phyloP scores from a whole-genome alignment of 1,140 invertebrate species.

The Drosophila ironensis region DNA sequence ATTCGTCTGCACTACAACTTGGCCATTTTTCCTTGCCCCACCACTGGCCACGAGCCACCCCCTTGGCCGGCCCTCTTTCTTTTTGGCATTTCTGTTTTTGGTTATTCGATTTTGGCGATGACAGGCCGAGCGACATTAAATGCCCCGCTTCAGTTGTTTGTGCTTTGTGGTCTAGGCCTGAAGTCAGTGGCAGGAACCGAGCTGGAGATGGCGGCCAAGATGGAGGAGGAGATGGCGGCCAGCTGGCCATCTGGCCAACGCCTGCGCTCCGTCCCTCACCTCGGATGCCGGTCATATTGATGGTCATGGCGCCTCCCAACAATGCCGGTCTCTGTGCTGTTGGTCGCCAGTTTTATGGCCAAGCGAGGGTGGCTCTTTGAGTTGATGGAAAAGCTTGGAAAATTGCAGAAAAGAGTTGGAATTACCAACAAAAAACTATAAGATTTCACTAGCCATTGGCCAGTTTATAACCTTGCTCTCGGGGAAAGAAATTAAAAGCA shows the following conservation, averaged over 20 bases:
- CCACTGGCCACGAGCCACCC: too few species aligned
- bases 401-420: too few species aligned
- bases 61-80: too few species aligned
- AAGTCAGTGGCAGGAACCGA: slow-evolving; percentile 5
- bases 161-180: slow-evolving; percentile 56
- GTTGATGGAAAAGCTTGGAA: background rate
- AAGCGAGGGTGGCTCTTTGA: slow-evolving; percentile 36
- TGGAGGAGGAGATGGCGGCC: slow-evolving; percentile 4
- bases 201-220: background rate
- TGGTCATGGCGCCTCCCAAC: slow-evolving; percentile 56
- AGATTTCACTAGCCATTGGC: too few species aligned
- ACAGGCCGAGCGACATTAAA: slow-evolving; percentile 77
- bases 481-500: background rate
- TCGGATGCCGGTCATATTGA: slow-evolving; percentile 63
- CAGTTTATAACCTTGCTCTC: too few species aligned
- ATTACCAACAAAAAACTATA: too few species aligned
- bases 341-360: slow-evolving; percentile 42
- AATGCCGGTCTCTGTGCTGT: slow-evolving; percentile 14
- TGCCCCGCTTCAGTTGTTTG: slow-evolving; percentile 77
- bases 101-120: slow-evolving; percentile 76
- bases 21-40: slow-evolving; percentile 20
- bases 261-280: slow-evolving; percentile 12
- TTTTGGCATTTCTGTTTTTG: slow-evolving; percentile 49
- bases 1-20: slow-evolving; percentile 15
- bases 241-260: slow-evolving; percentile 41